Percentiles rank a stretch among this genome's conserved stretches.
Conservation (phyloP, 1,140 invertebrate genomes). For the Drosophila miranda region DNA sequence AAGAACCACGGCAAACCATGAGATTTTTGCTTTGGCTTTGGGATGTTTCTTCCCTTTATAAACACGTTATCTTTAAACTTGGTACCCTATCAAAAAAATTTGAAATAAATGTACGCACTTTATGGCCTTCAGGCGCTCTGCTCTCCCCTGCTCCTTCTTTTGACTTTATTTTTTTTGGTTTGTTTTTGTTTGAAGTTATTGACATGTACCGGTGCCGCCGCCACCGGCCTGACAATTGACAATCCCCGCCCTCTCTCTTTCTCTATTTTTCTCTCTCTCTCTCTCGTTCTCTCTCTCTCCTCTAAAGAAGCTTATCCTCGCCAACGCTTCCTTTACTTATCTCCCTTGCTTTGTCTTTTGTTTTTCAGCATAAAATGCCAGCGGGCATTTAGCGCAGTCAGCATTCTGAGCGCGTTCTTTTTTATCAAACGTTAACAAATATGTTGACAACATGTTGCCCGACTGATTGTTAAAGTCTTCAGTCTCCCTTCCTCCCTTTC, state of each 20-base stretch:
- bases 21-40: slow-evolving; percentile 1
- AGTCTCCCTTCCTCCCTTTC: neutral
- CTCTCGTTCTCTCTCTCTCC: neutral
- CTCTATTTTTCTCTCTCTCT: neutral
- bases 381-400: slow-evolving; percentile 57
- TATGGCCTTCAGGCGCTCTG: slow-evolving; percentile 22
- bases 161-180: slow-evolving; percentile 29
- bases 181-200: slow-evolving; percentile 60
- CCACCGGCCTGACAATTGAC: slow-evolving; percentile 38
- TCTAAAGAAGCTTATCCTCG: too few species aligned
- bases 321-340: neutral
- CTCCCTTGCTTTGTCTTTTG: too few species aligned
- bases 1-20: slow-evolving; percentile 40
- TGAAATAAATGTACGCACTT: slow-evolving; percentile 24
- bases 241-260: neutral
- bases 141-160: neutral
- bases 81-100: neutral
- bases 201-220: slow-evolving; percentile 47
- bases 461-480: slow-evolving; percentile 53
- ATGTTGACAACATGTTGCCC: slow-evolving; percentile 76
- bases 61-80: neutral
- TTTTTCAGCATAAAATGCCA: slow-evolving; percentile 35
- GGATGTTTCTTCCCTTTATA: neutral
- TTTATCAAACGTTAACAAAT: slow-evolving; percentile 67
- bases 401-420: slow-evolving; percentile 42